Percentiles rank a stretch among this genome's conserved stretches.
These are phyloP conservation scores for Drosophila asahinai DNA, from an alignment of 1,140 invertebrate genomes.

Conservation along the genomic window DNA sequence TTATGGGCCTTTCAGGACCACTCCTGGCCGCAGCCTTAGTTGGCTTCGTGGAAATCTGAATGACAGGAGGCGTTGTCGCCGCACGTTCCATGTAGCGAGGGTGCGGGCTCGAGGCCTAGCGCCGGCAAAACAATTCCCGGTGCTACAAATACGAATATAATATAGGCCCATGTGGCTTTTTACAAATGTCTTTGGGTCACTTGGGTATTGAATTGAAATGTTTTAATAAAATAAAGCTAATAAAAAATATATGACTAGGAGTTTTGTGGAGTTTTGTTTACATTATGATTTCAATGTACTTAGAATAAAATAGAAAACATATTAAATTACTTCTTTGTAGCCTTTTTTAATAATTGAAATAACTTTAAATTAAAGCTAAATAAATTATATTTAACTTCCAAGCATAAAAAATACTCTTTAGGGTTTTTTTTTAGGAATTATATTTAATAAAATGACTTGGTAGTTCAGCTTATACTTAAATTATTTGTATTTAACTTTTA, in stretches of 20 bases:
- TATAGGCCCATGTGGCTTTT: background rate
- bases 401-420: no score
- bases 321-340: no score
- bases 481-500: no score
- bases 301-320: no score
- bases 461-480: no score
- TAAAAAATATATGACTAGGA: no score
- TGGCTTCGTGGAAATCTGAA: slow-evolving; percentile 43
- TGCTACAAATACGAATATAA: background rate
- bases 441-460: no score
- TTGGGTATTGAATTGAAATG: slow-evolving; percentile 1
- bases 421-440: no score
- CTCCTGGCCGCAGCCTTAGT: slow-evolving; percentile 18
- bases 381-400: no score
- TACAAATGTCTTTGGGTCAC: background rate
- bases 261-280: background rate
- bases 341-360: no score
- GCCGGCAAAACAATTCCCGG: slow-evolving; percentile 54
- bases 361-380: no score
- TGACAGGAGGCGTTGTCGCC: slow-evolving; percentile 38
- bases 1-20: slow-evolving; percentile 34
- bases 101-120: slow-evolving; percentile 21
- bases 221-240: background rate
- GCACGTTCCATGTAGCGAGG: slow-evolving; percentile 37
- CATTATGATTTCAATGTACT: no score